Conservation (phyloP, 2,113 vertebrate genomes). For the Sapajus apella region DNA sequence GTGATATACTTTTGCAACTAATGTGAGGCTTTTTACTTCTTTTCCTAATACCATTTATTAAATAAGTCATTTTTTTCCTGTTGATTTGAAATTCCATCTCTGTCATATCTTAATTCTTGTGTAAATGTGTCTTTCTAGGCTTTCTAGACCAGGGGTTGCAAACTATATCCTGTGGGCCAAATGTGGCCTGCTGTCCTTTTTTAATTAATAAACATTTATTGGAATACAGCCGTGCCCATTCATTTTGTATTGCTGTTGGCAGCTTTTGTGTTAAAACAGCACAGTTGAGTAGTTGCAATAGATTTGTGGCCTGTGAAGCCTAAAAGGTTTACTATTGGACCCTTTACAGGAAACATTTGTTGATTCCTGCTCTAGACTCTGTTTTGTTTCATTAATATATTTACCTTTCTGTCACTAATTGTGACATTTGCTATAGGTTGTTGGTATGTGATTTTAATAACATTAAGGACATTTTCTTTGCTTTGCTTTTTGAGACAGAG, state of each 20-base stretch:
- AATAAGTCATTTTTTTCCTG: neutral
- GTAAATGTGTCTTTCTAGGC: neutral
- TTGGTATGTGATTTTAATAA: neutral
- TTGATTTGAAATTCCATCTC: neutral
- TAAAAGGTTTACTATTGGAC: neutral
- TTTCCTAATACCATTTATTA: neutral
- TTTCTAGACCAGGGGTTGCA: neutral
- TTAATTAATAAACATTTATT: slow-evolving; percentile 25
- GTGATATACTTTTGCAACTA: neutral
- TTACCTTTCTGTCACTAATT: neutral
- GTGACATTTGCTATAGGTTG: neutral
- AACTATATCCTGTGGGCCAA: neutral
- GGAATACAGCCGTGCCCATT: neutral
- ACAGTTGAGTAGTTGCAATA: neutral
- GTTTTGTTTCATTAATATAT: slow-evolving; percentile 24
- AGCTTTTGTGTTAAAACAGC: slow-evolving; percentile 14
- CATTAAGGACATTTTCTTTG: neutral
- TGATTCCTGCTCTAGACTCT: neutral
- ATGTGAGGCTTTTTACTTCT: slow-evolving; percentile 3
- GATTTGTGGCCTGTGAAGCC: neutral
- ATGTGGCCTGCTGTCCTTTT: neutral
- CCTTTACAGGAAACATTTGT: neutral
- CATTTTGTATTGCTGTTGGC: neutral
- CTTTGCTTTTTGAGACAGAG: too few species aligned
- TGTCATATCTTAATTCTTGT: neutral